Evolutionary conservation across 2,113 vertebrate species (phyloP).

Genomic region (Rallus limicola): DNA sequence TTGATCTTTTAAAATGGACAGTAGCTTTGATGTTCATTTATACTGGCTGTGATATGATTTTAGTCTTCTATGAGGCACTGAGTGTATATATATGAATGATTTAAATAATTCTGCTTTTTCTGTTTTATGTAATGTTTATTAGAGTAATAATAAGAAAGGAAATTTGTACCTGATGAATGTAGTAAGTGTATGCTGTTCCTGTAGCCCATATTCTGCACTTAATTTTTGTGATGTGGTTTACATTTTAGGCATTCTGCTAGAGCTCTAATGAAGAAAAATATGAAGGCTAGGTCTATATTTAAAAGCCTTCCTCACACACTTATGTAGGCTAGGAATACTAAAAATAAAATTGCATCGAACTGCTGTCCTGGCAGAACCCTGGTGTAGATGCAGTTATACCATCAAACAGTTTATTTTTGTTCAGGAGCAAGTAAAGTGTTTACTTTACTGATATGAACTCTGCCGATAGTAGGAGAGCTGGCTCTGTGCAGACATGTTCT

Average conservation of each 20-base stretch:
- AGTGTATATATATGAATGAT: background rate
- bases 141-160: background rate
- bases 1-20: background rate
- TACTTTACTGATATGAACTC: background rate
- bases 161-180: background rate
- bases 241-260: conserved; percentile 6
- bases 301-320: conserved; percentile 47
- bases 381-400: conserved; percentile 2
- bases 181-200: background rate
- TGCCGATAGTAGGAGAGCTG: background rate
- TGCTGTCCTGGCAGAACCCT: conserved; percentile 54
- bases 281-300: conserved; percentile 47
- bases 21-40: background rate
- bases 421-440: background rate
- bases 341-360: conserved; percentile 45
- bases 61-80: background rate
- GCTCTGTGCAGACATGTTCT: background rate
- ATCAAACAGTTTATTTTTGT: conserved; percentile 55
- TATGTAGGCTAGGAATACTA: conserved; percentile 57
- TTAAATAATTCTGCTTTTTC: background rate
- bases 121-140: background rate
- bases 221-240: background rate
- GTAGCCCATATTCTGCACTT: background rate
- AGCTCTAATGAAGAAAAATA: conserved; percentile 49
- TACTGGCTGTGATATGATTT: background rate